These are phyloP conservation scores for Idaea biselata DNA, from an alignment of 2,888 invertebrate genomes.

Conservation along the genomic window DNA sequence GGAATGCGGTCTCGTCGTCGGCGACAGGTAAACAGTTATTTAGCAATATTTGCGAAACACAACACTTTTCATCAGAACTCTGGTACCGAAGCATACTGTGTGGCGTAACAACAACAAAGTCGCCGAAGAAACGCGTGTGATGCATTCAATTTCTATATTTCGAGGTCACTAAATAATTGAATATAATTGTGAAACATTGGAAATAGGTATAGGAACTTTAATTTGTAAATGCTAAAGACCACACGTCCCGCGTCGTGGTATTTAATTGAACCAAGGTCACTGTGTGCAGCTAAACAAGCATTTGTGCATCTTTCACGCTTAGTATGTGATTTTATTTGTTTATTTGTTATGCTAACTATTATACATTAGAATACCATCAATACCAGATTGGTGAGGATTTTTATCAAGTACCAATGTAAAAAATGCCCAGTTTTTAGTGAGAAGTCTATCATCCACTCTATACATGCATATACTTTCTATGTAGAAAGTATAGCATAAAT, in stretches of 20 bases:
- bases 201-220: slow-evolving; percentile 26
- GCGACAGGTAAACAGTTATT: slow-evolving; percentile 88
- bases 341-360: not conserved
- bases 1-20: slow-evolving; percentile 99
- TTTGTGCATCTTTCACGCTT: slow-evolving; percentile 10
- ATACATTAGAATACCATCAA: not conserved
- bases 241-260: slow-evolving; percentile 10
- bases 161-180: slow-evolving; percentile 42
- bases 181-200: slow-evolving; percentile 37
- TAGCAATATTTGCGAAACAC: slow-evolving; percentile 54
- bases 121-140: slow-evolving; percentile 39
- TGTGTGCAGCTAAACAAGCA: slow-evolving; percentile 14
- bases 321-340: not conserved
- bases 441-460: not conserved
- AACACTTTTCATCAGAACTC: slow-evolving; percentile 21
- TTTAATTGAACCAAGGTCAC: slow-evolving; percentile 19
- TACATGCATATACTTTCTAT: no score
- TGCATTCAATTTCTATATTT: slow-evolving; percentile 47
- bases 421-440: no score
- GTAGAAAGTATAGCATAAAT: not conserved
- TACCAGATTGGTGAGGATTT: not conserved
- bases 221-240: slow-evolving; percentile 29
- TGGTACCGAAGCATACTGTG: slow-evolving; percentile 10
- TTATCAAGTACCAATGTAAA: no score
- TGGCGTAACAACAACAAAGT: slow-evolving; percentile 47